phyloP scores from a whole-genome alignment of 2,888 invertebrate genomes.

The Cosmopolites sordidus region DNA sequence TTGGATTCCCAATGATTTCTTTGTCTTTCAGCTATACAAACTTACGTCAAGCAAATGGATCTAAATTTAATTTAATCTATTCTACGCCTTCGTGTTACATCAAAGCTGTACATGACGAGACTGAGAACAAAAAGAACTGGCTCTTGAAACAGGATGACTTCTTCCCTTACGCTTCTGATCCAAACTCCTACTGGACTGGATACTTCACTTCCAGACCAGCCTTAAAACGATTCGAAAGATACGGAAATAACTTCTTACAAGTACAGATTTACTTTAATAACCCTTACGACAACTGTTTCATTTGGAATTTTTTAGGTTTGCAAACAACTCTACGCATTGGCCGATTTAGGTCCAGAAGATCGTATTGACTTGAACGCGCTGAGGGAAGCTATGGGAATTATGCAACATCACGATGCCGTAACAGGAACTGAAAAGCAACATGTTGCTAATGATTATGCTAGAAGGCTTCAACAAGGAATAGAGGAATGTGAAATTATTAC shows the following conservation, averaged over 20 bases:
- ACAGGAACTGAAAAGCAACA: slow-evolving; percentile 81
- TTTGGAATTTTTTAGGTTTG: slow-evolving; percentile 27
- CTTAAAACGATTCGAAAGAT: slow-evolving; percentile 52
- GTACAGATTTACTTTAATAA: slow-evolving; percentile 35
- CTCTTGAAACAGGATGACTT: slow-evolving; percentile 51
- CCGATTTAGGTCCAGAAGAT: slow-evolving; percentile 33
- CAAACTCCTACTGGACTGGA: slow-evolving; percentile 71
- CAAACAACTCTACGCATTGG: slow-evolving; percentile 28
- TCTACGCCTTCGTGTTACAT: slow-evolving; percentile 80
- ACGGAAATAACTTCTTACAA: slow-evolving; percentile 55
- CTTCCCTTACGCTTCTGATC: slow-evolving; percentile 63
- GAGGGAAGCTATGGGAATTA: slow-evolving; percentile 69
- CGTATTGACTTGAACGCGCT: slow-evolving; percentile 56
- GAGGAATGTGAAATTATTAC: slow-evolving; percentile 52
- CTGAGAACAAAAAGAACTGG: slow-evolving; percentile 33
- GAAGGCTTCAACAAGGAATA: slow-evolving; percentile 61
- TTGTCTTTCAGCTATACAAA: slow-evolving; percentile 29
- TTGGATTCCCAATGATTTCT: not conserved
- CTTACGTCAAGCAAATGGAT: slow-evolving; percentile 18
- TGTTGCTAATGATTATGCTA: slow-evolving; percentile 82
- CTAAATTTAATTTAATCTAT: slow-evolving; percentile 68
- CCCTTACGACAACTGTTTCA: not conserved
- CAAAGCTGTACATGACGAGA: slow-evolving; percentile 58
- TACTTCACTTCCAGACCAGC: slow-evolving; percentile 59
- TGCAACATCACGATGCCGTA: slow-evolving; percentile 90